These are phyloP conservation scores for Nautilus pompilius DNA, from an alignment of 1,140 invertebrate genomes.

Conservation along the genomic window DNA sequence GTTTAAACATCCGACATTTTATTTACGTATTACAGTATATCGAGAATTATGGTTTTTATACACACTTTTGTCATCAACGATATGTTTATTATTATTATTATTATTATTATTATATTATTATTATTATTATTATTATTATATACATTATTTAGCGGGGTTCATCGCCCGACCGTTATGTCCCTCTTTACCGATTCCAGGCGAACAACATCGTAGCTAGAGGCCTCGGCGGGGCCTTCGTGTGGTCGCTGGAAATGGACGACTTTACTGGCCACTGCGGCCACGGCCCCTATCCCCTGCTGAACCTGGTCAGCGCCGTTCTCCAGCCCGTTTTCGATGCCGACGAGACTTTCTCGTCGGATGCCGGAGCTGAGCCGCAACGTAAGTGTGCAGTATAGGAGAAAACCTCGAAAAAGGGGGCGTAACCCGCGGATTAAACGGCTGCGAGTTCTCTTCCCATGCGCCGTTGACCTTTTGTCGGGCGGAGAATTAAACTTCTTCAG, in stretches of 20 bases:
- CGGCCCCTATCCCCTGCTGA: slow-evolving; percentile 60
- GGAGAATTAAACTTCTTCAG: no score
- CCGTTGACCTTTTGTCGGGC: no score
- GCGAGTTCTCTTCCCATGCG: no score
- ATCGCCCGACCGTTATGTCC: neutral
- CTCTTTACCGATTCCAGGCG: slow-evolving; percentile 10
- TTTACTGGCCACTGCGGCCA: slow-evolving; percentile 29
- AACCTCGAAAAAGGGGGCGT: no score
- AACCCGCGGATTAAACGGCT: no score
- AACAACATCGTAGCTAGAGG: slow-evolving; percentile 16
- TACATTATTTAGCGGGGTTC: neutral
- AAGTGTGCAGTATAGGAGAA: no score
- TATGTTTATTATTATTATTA: neutral
- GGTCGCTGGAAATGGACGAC: slow-evolving; percentile 58
- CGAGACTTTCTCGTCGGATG: neutral
- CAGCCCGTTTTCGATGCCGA: neutral
- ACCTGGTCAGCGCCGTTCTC: slow-evolving; percentile 40
- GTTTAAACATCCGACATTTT: neutral
- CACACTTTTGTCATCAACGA: neutral
- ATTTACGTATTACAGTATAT: neutral
- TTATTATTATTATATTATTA: slow-evolving; percentile 1
- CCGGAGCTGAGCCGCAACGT: neutral
- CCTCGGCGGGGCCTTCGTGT: slow-evolving; percentile 62
- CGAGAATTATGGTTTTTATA: neutral
- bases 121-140: neutral